Conservation (phyloP, 64 coral and sea anemone species). For the Orbicella faveolata region DNA sequence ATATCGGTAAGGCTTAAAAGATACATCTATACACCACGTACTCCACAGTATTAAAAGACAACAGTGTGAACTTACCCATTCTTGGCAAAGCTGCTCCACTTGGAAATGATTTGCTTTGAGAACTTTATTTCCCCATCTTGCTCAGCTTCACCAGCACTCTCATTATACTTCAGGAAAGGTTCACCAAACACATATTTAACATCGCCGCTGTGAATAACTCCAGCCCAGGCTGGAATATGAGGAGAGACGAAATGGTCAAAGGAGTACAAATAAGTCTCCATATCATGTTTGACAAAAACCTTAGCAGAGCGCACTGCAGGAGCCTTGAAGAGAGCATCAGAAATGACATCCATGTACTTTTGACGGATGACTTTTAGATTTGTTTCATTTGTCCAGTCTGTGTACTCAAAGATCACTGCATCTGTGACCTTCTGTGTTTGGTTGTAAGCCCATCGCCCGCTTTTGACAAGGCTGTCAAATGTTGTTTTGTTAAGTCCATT, state of each 20-base stretch:
- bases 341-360: conserved; percentile 37
- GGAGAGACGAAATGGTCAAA: not conserved
- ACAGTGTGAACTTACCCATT: not conserved
- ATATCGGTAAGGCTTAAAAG: no score
- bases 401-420: conserved; percentile 66
- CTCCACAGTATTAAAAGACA: no score
- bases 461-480: conserved; percentile 12
- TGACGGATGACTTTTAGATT: conserved; percentile 28
- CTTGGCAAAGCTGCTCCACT: conserved; percentile 34
- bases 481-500: conserved; percentile 29
- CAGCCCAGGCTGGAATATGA: conserved; percentile 42
- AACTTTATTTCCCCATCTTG: conserved; percentile 47
- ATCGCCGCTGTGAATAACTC: conserved; percentile 51
- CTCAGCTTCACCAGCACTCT: not conserved
- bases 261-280: conserved; percentile 46
- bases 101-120: conserved; percentile 7
- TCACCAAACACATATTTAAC: conserved; percentile 56
- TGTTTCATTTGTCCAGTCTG: conserved; percentile 78
- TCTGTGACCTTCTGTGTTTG: conserved; percentile 66
- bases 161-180: not conserved
- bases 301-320: conserved; percentile 21
- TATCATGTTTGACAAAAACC: conserved; percentile 3
- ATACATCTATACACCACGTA: no score
- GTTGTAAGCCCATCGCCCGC: conserved; percentile 31
- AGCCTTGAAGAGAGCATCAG: conserved; percentile 39